Base-by-base conservation (phyloP, 2,888 invertebrate species). In the Eutolmus rufibarbis region DNA sequence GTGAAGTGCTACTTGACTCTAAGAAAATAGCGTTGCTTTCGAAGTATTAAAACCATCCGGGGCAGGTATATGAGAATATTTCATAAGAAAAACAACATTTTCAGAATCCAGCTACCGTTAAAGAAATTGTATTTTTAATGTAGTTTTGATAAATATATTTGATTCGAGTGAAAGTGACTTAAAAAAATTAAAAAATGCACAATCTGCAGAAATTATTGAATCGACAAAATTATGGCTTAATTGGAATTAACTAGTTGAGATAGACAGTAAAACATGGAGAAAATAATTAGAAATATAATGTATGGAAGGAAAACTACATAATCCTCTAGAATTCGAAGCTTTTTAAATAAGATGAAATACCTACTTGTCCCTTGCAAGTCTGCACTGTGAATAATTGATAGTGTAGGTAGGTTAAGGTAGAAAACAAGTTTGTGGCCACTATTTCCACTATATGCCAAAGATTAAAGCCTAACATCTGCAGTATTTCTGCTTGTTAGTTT, bases 401-500 rank as follows among this genome's bases (percentile, higher is more conserved):
- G 57, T 57, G 19, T 37, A 9, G 37, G 19, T 23, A 57, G 9
- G 12, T 57, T 57, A 19, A 57, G 23, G 23, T 57, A 28, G 9
- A 28, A 57, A 23, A 9, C 12, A 57, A n/a, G 23, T 57, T 23
- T 57, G n/a, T n/a, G n/a, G n/a, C n/a, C n/a, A n/a, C n/a, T n/a
- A n/a, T n/a, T n/a, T n/a, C n/a, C n/a, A n/a, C n/a, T n/a, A n/a
- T n/a, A n/a, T n/a, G n/a, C n/a, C 5, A 51, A 51, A 5, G 51
- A 4, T n/a, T n/a, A 51, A n/a, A 51, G n/a, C 4, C 1, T 5
- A 51, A n/a, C 51, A 51, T 51, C 46, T 79, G 43, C 51, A 51
- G 46, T 79, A 79, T 79, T 51, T 46, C 43, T 43, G 79, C 79
- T 79, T 79, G 43, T 79, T 79, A 77, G 40, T 40, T 77, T 77